Percentiles rank a stretch among this genome's conserved stretches.
Conservation (phyloP, 1,140 invertebrate species). For the Euwallacea fornicatus region DNA sequence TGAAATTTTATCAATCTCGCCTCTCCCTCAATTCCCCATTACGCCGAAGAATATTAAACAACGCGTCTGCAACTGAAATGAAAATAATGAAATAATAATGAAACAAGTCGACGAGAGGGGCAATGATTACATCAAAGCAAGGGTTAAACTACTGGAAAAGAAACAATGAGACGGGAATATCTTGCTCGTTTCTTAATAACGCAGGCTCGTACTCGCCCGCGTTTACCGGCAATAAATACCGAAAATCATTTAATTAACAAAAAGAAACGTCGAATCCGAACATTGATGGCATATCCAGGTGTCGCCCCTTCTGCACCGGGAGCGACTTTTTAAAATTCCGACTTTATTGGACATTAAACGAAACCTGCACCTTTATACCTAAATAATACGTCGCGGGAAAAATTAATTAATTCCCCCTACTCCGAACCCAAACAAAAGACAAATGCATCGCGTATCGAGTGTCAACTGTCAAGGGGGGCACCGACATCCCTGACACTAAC, state of each 20-base stretch:
- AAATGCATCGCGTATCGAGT: neutral
- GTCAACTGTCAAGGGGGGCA: slow-evolving; percentile 18
- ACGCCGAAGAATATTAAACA: slow-evolving; percentile 32
- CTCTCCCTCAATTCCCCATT: slow-evolving; percentile 15
- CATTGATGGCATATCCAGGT: slow-evolving; percentile 7
- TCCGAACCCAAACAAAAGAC: neutral
- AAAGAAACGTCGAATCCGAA: no score
- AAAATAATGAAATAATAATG: slow-evolving; percentile 57
- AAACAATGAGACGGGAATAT: slow-evolving; percentile 33
- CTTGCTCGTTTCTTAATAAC: neutral
- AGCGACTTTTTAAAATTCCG: neutral
- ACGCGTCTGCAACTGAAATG: slow-evolving; percentile 54
- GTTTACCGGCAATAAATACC: neutral
- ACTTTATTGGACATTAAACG: slow-evolving; percentile 5
- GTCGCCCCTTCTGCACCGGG: neutral
- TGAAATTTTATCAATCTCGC: slow-evolving; percentile 37
- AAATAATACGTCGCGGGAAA: slow-evolving; percentile 1
- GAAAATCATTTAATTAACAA: no score
- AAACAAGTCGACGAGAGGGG: slow-evolving; percentile 51
- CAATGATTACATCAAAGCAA: slow-evolving; percentile 55
- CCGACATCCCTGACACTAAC: slow-evolving; percentile 16
- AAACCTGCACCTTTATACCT: slow-evolving; percentile 5
- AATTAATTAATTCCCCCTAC: slow-evolving; percentile 13
- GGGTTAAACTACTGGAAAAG: slow-evolving; percentile 51
- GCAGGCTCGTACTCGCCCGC: neutral